Evolutionary conservation across 2,797 vertebrate species (phyloP), one percentile per base, ranked within the genome.

Genomic region (Hoplostethus mediterraneus): DNA sequence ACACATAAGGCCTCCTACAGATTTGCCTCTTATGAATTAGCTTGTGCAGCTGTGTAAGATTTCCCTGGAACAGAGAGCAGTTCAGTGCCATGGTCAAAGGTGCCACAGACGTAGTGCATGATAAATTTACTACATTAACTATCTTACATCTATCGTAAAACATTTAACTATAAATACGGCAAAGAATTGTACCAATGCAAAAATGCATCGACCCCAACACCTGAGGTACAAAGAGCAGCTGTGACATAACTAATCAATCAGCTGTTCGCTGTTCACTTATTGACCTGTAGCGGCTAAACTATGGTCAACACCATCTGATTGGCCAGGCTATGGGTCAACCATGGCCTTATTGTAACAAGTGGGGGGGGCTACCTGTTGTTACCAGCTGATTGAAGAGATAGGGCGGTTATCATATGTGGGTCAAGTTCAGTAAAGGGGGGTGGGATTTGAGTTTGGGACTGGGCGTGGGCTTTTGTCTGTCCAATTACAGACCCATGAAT

Each of bases 401-500:
- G 53, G 53, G 73, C 54, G 58, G 88, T 81, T 84, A 82, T 86
- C 77, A 69, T 55, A 80, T 81, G 67, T 82, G 58, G 80, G 85
- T 69, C 85, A 72, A 42, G 68, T 86, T 77, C 63, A 83, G 28
- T 54, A 28, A 60, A 0, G 11, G 59, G 12, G 53, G 77, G 59
- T 21, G 17, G 63, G 69, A 4, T 25, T 13, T 2, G 17, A 63
- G 64, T 74, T 64, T 62, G 54, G 30, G 71, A n/a, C 42, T 75
- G 67, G 83, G 84, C 3, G 81, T 83, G 88, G 73, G 65, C 67
- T 63, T 40, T 9, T 45, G 55, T 63, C 36, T 59, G 75, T 54
- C 92, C 89, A 94, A 92, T 94, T 8, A 70, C 64, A 82, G 71
- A 38, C 31, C 40, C 1, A 11, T 25, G 40, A 82, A 9, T 3